Percentiles rank a stretch among this genome's conserved stretches.
Evolutionary conservation across 2,797 vertebrate genomes (phyloP).

Genomic region (Micromesistius poutassou): DNA sequence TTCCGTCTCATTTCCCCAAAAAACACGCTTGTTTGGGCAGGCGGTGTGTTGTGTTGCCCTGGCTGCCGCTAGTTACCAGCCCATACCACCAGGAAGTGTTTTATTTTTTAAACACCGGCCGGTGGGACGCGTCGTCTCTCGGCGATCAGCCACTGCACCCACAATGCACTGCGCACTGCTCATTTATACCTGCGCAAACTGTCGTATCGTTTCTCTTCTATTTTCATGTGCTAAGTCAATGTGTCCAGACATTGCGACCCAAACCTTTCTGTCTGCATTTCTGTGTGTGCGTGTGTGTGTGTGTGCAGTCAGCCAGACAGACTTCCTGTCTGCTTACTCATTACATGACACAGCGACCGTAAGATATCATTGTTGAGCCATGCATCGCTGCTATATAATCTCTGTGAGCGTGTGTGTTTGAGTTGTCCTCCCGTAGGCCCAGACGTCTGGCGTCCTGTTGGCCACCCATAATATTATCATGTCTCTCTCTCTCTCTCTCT

Average conservation of each 20-base stretch:
- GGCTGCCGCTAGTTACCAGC: not conserved
- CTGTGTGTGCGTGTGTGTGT: not conserved
- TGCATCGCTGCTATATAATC: not conserved
- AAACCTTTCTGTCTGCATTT: not conserved
- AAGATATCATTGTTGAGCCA: not conserved
- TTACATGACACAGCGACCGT: not conserved
- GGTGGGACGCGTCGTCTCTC: not conserved
- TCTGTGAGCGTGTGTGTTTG: not conserved
- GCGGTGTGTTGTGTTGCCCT: not conserved
- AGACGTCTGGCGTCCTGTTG: not conserved
- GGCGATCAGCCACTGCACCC: too few relatives aligned
- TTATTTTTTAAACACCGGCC: not conserved
- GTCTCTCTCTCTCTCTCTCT: not conserved
- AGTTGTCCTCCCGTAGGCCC: not conserved
- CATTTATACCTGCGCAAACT: not conserved
- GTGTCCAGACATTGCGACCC: not conserved
- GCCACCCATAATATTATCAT: not conserved
- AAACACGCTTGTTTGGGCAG: not conserved
- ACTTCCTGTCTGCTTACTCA: slow-evolving; percentile 1
- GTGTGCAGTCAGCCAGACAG: slow-evolving; percentile 2
- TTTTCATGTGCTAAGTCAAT: not conserved
- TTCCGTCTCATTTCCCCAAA: too few relatives aligned
- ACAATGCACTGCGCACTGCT: not conserved
- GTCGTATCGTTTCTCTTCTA: not conserved
- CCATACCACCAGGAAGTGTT: not conserved